Evolutionary conservation across 2,113 vertebrate species (phyloP).

Genomic region (Myotis davidii): DNA sequence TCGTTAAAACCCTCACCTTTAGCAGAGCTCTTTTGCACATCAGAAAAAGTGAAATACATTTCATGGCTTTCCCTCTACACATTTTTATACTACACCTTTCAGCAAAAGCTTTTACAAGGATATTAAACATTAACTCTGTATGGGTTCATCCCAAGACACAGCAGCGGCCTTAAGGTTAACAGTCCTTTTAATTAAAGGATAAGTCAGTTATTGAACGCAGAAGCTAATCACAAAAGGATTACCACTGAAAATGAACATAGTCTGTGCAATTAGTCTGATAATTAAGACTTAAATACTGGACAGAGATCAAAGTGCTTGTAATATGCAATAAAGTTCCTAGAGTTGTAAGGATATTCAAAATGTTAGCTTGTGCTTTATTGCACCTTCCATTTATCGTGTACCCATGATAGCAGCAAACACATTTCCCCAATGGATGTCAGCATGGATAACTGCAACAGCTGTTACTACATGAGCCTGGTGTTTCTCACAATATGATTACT

Average conservation of each 20-base stretch:
- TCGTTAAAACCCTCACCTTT: conserved; percentile 68
- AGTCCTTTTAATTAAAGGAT: conserved; percentile 99
- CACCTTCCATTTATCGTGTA: conserved; percentile 88
- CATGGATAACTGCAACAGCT: conserved; percentile 94
- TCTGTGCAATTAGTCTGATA: conserved; percentile 98
- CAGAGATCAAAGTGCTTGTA: conserved; percentile 95
- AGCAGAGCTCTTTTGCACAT: conserved; percentile 58
- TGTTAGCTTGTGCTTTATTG: conserved; percentile 93
- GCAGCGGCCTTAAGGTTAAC: conserved; percentile 95
- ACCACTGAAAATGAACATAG: conserved; percentile 96
- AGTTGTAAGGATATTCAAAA: conserved; percentile 92
- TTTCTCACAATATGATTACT: conserved; percentile 98
- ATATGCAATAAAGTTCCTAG: conserved; percentile 97
- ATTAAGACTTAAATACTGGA: conserved; percentile 99
- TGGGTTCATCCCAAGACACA: conserved; percentile 90
- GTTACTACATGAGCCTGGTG: conserved; percentile 94
- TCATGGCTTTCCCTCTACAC: conserved; percentile 64
- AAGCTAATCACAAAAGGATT: conserved; percentile 97
- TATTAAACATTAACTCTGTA: conserved; percentile 89
- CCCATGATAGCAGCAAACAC: conserved; percentile 94
- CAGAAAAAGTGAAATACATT: conserved; percentile 73
- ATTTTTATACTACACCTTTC: conserved; percentile 82
- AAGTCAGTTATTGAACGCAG: conserved; percentile 95
- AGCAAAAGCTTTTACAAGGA: conserved; percentile 84
- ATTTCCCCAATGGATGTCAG: conserved; percentile 93